Base-by-base conservation (phyloP, 2,113 vertebrate genomes). In the Sander vitreus region DNA sequence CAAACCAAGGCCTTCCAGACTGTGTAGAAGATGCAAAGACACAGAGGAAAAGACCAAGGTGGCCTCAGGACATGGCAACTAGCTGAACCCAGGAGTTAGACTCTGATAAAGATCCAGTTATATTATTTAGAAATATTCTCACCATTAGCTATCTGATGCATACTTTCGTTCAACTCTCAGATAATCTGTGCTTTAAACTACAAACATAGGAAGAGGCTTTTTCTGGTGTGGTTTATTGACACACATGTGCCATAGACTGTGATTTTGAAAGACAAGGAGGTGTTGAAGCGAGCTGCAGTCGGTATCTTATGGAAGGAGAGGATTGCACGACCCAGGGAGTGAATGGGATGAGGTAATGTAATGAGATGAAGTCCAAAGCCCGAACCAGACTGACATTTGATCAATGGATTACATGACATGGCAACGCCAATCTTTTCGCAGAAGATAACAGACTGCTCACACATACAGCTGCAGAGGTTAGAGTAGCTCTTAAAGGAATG, bases 1-100 rank as follows among this genome's bases (percentile, higher is more conserved):
- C 97, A 97, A 76, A 96, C 95, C 92, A 93, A 95, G 81, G 96
- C 96, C 1, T 97, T 97, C 90, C 96, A 97, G 93, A 97, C 97
- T 23, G 96, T 97, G 72, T 97, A 93, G 80, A 76, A 57, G 30
- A 58, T 67, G 15, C 23, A 50, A 65, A 39, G 39, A 80, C n/a
- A 60, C 43, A 25, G 27, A 73, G 30, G 39, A 74, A 55, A 45
- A 55, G 57, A 59, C 45, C 55, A 53, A 71, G 51, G 75, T 43
- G 84, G 50, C 50, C 51, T 84, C 66, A 79, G 67, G 75, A 89
- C 60, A 81, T n/a, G 55, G 50, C 55, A 30, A 76, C 81, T 23
- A 59, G 23, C 54, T 55, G 51, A 79, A 71, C 30, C 76, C 66
- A 79, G 50, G 30, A 59, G 63, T 53, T 45, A 33, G 15, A 58